Conservation (phyloP, 1,140 invertebrate species). For the Zaprionus camerounensis region DNA sequence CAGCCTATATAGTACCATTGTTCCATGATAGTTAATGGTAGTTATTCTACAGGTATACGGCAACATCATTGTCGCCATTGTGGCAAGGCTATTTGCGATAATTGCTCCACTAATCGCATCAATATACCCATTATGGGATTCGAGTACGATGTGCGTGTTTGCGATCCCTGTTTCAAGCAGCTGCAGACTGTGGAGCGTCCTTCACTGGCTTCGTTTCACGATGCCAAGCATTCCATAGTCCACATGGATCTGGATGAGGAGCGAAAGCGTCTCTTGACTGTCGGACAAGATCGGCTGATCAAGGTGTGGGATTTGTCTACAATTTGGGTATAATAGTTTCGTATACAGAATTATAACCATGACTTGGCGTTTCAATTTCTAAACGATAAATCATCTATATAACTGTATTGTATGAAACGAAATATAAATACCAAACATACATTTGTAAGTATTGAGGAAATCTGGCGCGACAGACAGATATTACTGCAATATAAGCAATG, state of each 20-base stretch:
- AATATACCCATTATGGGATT: slow-evolving; percentile 98
- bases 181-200: slow-evolving; percentile 93
- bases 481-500: slow-evolving; percentile 37
- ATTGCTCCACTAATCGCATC: slow-evolving; percentile 94
- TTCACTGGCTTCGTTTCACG: slow-evolving; percentile 96
- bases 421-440: slow-evolving; percentile 47
- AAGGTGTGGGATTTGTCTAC: slow-evolving; percentile 90
- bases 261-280: slow-evolving; percentile 93
- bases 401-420: slow-evolving; percentile 43
- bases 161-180: slow-evolving; percentile 94
- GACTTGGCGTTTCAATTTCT: slow-evolving; percentile 32
- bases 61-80: slow-evolving; percentile 97
- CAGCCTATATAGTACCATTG: background rate
- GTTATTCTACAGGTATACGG: slow-evolving; percentile 85
- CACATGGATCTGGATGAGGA: slow-evolving; percentile 96
- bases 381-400: slow-evolving; percentile 14
- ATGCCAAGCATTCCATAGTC: slow-evolving; percentile 96
- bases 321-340: slow-evolving; percentile 75
- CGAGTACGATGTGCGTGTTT: slow-evolving; percentile 98
- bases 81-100: slow-evolving; percentile 96
- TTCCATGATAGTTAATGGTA: background rate
- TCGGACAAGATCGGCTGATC: slow-evolving; percentile 96
- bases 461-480: slow-evolving; percentile 3
- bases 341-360: slow-evolving; percentile 12
- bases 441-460: slow-evolving; percentile 47